Evolutionary conservation across 2,888 invertebrate species (phyloP), one percentile per base, ranked within the genome.

Genomic region (Nephrocerus scutellatus): DNA sequence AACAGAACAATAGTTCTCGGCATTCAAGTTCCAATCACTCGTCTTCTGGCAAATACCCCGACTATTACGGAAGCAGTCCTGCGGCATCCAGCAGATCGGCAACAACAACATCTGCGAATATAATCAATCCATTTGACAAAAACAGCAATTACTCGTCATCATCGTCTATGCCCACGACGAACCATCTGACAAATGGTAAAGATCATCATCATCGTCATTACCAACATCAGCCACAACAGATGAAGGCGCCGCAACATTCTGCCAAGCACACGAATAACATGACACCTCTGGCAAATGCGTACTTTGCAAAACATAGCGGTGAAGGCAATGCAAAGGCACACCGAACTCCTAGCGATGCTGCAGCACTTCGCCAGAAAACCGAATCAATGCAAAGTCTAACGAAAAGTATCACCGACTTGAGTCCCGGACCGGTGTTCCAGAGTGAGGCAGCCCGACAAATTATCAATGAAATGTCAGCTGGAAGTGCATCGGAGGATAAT

Each of bases 371-470:
- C 22, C 60, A 60, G 24, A 68, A 68, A 43, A 66, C 68, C 20
- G 68, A 66, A 28, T 68, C 68, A 2, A 49, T 65, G 50, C 67
- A 67, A 48, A 68, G 68, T 35, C 53, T 68, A 3, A 68, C 63
- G 25, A 66, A 67, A 45, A 63, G 66, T 40, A 51, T 67, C 10
- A 63, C 57, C 8, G 78, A 85, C 54, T 62, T 85, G 48, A 85
- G 84, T 16, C 85, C 86, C 0, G 60, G 84, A 24, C 61, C 64
- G 2, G 80, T 86, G 37, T 89, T 87, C 66, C 85, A 87, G 60
- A 87, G 87, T 59, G 87, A 87, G 63, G 86, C 88, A 2, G 88
- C 89, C 2, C 77, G 82, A 45, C 84, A 87, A 68, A 89, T 89
- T 35, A 84, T 88, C 47, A 84, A 82, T 47, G 87, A 88, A 68